Base-by-base conservation (phyloP, 2,888 invertebrate genomes). In the Troides helena region DNA sequence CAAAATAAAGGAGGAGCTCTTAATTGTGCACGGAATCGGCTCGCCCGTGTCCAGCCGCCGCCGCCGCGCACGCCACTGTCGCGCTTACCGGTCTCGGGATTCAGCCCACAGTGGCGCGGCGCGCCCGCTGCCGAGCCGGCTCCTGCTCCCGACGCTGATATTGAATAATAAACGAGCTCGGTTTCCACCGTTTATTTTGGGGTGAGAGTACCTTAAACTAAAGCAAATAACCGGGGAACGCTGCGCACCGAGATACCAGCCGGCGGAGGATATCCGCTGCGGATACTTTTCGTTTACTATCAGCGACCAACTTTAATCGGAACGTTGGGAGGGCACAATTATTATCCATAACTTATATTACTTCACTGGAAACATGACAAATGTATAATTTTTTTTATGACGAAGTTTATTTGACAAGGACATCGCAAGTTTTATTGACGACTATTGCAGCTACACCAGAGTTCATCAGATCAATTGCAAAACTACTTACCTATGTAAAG, bases 1-100 rank as follows among this genome's bases (percentile, higher is more conserved):
- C 81, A 84, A 83, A 87, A 84, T 86, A 87, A 85, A 84, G 86
- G 84, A 83, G 84, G 81, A 81, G 77, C 85, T 83, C 83, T 81
- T 87, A 87, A 86, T 86, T 86, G 83, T 81, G 82, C 81, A 82
- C 79, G 78, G 80, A 79, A 80, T 70, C 70, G 67, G 67, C 61
- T 60, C 63, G 70, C 53, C 67, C 56, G 67, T 70, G 70, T 70
- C 70, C 70, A 67, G 66, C 70, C 56, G 64, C 56, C 61, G 60
- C 57, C 60, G 17, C 65, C 56, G 43, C 23, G 21, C 70, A 30
- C 59, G 63, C 63, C 36, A 65, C 46, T 67, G 10, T 70, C 23
- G 62, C 17, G n/a, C 64, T 53, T 67, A 70, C 56, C 10, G 17
- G n/a, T 23, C 6, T 21, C 21, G 53, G 1, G 53, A 56, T 61